phyloP scores from a whole-genome alignment of 2,888 invertebrate species.

The Brachynemurus nebulosus region DNA sequence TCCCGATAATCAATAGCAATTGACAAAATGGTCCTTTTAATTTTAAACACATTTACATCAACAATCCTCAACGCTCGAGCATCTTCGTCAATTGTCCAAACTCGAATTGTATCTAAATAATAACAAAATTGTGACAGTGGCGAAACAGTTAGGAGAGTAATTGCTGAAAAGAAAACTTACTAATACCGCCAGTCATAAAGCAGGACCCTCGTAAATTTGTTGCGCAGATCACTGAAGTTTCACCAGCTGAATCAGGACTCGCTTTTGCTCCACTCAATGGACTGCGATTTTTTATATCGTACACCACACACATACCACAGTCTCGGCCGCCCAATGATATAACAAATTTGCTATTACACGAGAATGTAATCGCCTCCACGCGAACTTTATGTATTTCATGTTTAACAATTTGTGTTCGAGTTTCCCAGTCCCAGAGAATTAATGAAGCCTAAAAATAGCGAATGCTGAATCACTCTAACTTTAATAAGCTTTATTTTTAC shows the following conservation, averaged over 20 bases:
- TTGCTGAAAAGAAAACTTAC: slow-evolving; percentile 27
- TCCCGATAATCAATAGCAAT: slow-evolving; percentile 57
- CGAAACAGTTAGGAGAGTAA: not conserved
- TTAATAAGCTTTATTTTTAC: slow-evolving; percentile 6
- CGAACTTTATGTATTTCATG: slow-evolving; percentile 82
- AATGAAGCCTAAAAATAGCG: slow-evolving; percentile 44
- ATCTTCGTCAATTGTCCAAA: slow-evolving; percentile 60
- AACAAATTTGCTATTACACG: slow-evolving; percentile 64
- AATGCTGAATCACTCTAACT: not conserved
- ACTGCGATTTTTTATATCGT: slow-evolving; percentile 46
- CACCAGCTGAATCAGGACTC: slow-evolving; percentile 51
- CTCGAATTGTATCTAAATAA: slow-evolving; percentile 43
- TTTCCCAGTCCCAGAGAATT: slow-evolving; percentile 75
- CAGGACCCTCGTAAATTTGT: slow-evolving; percentile 43
- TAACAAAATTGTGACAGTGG: not conserved
- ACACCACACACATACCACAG: slow-evolving; percentile 77
- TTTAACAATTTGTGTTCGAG: slow-evolving; percentile 43
- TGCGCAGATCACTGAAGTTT: slow-evolving; percentile 43
- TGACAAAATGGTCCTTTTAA: slow-evolving; percentile 62
- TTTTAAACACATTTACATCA: slow-evolving; percentile 64
- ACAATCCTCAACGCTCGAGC: slow-evolving; percentile 54
- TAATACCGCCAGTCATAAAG: slow-evolving; percentile 63
- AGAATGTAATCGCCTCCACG: slow-evolving; percentile 73
- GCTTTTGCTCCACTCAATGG: slow-evolving; percentile 34
- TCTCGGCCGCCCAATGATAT: slow-evolving; percentile 81